These are phyloP conservation scores for Peromyscus eremicus DNA, from an alignment of 2,797 vertebrate species.

Conservation along the genomic window DNA sequence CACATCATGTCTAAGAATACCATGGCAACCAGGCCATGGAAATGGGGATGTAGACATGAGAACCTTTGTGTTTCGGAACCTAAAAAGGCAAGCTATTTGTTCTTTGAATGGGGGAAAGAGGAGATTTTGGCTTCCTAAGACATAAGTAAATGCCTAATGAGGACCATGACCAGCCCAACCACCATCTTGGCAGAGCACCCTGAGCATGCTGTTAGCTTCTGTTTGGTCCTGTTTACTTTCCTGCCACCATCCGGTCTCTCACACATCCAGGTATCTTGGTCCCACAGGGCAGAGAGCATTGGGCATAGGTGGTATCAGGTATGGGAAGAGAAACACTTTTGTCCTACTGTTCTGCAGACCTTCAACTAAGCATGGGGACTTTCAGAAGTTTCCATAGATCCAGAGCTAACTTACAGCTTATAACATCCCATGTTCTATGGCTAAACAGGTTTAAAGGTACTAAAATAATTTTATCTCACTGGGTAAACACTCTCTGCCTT, in stretches of 20 bases:
- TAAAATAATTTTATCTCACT: constrained; percentile 11
- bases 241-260: neutral
- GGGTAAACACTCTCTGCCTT: neutral
- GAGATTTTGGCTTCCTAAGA: neutral
- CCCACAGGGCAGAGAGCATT: neutral
- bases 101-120: neutral
- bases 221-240: neutral
- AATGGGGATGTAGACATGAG: neutral
- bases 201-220: neutral
- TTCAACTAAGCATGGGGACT: neutral
- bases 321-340: neutral
- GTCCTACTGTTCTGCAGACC: neutral
- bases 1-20: neutral
- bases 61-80: neutral
- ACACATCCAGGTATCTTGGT: neutral
- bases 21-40: neutral
- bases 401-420: neutral
- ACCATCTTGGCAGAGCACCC: neutral
- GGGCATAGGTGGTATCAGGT: neutral
- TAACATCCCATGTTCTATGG: neutral
- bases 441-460: neutral
- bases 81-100: neutral
- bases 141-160: neutral
- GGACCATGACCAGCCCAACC: too few relatives aligned
- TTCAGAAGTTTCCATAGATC: neutral